Evolutionary conservation across 2,113 vertebrate genomes (phyloP).

Genomic region (Anarrhichthys ocellatus): DNA sequence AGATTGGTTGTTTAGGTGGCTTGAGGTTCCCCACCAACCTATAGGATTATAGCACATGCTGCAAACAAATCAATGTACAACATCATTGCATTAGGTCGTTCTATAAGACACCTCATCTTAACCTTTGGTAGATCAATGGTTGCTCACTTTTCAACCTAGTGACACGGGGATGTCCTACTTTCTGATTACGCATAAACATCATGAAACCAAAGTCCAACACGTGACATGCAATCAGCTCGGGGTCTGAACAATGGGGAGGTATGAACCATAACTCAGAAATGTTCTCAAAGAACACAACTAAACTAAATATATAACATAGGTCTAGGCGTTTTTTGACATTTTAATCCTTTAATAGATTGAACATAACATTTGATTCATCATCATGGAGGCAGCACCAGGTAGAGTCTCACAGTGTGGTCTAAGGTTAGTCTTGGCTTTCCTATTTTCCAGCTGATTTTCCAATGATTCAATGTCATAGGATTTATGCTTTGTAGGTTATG

Average conservation of each 20-base stretch:
- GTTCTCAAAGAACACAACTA: not conserved
- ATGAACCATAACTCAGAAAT: too few relatives aligned
- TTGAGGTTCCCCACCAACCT: not conserved
- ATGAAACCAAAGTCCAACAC: not conserved
- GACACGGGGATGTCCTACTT: not conserved
- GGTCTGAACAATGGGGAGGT: not conserved
- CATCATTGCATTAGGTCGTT: not conserved
- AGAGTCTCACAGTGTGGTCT: not conserved
- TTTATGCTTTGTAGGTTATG: slow-evolving; percentile 5
- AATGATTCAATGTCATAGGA: slow-evolving; percentile 23
- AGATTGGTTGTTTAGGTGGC: not conserved
- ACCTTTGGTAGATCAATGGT: not conserved
- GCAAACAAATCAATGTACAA: not conserved
- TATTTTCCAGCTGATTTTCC: not conserved
- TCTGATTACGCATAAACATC: not conserved
- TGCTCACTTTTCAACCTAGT: not conserved
- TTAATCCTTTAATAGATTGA: not conserved
- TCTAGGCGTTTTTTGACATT: not conserved
- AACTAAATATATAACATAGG: not conserved
- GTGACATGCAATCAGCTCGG: not conserved
- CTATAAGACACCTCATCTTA: not conserved
- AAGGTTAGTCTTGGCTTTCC: not conserved
- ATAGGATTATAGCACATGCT: not conserved
- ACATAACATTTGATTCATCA: not conserved
- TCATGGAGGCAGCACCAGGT: not conserved